Percentiles rank a stretch among this genome's conserved stretches.
These are phyloP conservation scores for Eleginops maclovinus DNA, from an alignment of 2,113 vertebrate species.

Conservation along the genomic window DNA sequence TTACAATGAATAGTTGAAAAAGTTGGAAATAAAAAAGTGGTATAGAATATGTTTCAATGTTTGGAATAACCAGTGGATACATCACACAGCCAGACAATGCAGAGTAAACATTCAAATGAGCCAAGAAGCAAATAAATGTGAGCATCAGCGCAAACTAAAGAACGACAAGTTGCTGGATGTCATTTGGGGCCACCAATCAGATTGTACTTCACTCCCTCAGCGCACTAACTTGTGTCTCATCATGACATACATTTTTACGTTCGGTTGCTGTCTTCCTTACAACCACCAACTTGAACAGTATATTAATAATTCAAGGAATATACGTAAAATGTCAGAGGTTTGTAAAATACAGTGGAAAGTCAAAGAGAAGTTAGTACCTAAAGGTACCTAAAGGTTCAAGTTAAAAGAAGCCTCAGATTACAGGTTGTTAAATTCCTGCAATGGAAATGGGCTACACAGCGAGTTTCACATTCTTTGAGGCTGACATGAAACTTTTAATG, in stretches of 20 bases:
- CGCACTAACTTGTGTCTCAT: background rate
- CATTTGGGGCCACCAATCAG: background rate
- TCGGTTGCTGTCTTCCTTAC: background rate
- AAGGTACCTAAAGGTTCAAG: background rate
- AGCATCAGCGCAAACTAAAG: background rate
- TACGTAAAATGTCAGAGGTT: background rate
- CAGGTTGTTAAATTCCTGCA: background rate
- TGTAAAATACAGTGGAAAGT: background rate
- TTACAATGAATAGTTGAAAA: background rate
- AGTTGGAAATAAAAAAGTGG: background rate
- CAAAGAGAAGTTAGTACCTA: background rate
- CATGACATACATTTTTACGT: background rate
- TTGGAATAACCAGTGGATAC: background rate
- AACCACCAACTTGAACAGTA: background rate
- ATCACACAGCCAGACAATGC: background rate
- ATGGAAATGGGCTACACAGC: background rate
- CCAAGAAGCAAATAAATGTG: background rate
- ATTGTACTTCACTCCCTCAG: background rate
- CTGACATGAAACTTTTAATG: background rate
- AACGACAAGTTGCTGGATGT: background rate
- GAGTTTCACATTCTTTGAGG: slow-evolving; percentile 3
- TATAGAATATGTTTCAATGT: background rate
- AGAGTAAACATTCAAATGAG: background rate
- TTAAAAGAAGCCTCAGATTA: background rate
- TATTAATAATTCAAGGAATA: background rate